Conservation (phyloP, 53 echinoderm and acorn worm genomes). For the Holothuria leucospilota region DNA sequence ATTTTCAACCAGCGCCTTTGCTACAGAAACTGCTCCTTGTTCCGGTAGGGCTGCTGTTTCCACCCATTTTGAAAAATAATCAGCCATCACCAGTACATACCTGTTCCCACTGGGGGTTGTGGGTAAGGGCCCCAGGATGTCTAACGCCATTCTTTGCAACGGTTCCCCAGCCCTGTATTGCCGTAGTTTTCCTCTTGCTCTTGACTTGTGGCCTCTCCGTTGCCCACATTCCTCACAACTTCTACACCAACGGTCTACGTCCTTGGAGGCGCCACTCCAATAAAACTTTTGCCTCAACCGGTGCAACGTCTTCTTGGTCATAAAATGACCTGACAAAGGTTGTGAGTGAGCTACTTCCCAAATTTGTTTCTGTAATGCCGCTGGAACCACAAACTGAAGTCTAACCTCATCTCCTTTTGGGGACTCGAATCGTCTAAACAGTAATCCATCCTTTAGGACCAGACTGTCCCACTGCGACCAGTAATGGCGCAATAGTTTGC, state of each 20-base stretch:
- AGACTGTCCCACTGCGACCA: constrained; percentile 15
- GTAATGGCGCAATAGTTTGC: not conserved
- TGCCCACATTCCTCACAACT: not conserved
- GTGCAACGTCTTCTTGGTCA: not conserved
- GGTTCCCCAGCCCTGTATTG: not conserved
- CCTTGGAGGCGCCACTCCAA: not conserved
- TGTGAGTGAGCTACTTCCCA: constrained; percentile 14
- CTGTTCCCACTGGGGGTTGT: not conserved
- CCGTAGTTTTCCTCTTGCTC: not conserved
- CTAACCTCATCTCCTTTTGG: not conserved
- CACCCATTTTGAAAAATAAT: not conserved
- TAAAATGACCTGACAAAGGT: not conserved
- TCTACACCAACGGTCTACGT: constrained; percentile 17
- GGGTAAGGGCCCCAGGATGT: not conserved
- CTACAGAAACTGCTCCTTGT: no score
- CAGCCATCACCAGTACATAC: not conserved
- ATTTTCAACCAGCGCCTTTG: no score
- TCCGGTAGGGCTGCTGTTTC: not conserved
- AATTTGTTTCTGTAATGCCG: not conserved
- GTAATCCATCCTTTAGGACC: not conserved
- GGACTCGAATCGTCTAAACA: constrained; percentile 1
- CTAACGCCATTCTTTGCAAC: not conserved
- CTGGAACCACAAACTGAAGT: constrained; percentile 25
- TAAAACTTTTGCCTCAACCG: constrained; percentile 4
- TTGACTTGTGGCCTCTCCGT: not conserved